Percentiles rank a stretch among this genome's conserved stretches.
Conservation (phyloP, 2,888 invertebrate genomes). For the Mamestra brassicae region DNA sequence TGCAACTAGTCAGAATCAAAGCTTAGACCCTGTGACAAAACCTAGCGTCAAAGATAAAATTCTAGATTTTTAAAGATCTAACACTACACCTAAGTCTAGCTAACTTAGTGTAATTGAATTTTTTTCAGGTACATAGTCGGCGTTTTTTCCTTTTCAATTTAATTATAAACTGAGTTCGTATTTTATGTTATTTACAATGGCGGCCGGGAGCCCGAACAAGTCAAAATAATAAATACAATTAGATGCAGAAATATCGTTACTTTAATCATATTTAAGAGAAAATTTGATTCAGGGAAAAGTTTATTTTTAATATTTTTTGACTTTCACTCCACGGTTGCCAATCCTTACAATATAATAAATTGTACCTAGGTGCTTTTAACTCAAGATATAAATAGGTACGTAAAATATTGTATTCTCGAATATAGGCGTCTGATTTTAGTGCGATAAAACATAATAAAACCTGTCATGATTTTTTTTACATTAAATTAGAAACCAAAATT, state of each 20-base stretch:
- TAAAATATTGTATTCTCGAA: slow-evolving; percentile 39
- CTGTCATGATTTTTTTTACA: slow-evolving; percentile 29
- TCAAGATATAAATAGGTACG: slow-evolving; percentile 64
- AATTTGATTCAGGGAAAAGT: slow-evolving; percentile 18
- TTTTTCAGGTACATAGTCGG: slow-evolving; percentile 89
- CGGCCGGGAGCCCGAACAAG: slow-evolving; percentile 70
- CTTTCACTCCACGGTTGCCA: slow-evolving; percentile 63
- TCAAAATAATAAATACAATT: slow-evolving; percentile 60
- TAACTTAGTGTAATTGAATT: slow-evolving; percentile 89
- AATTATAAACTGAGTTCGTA: slow-evolving; percentile 69
- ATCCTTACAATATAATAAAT: slow-evolving; percentile 72
- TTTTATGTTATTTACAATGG: slow-evolving; percentile 81
- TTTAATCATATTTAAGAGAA: slow-evolving; percentile 17
- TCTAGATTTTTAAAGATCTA: slow-evolving; percentile 85
- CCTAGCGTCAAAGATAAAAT: slow-evolving; percentile 86
- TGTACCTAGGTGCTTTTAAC: slow-evolving; percentile 86
- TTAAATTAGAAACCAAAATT: slow-evolving; percentile 13
- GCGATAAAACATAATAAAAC: slow-evolving; percentile 45
- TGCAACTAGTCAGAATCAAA: slow-evolving; percentile 73
- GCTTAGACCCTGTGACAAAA: slow-evolving; percentile 88
- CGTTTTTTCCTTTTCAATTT: slow-evolving; percentile 75
- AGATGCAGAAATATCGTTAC: slow-evolving; percentile 20
- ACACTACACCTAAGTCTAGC: slow-evolving; percentile 85
- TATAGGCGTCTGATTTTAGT: slow-evolving; percentile 52
- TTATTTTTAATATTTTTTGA: slow-evolving; percentile 48